Evolutionary conservation across 2,797 vertebrate species (phyloP).

Genomic region (Alcedo atthis): DNA sequence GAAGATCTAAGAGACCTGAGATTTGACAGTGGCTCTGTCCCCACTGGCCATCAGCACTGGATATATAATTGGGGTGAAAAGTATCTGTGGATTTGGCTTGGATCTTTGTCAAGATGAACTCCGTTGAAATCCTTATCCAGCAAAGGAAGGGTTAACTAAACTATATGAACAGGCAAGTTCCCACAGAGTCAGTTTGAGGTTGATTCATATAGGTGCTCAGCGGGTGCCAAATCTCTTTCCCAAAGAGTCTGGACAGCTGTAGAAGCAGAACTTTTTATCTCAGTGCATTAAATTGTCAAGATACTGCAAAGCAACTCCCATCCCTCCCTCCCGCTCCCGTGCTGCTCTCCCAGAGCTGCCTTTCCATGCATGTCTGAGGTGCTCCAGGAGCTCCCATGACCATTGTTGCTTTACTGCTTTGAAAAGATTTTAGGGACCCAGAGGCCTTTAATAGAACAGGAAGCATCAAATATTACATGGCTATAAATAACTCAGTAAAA

Average conservation of each 20-base stretch:
- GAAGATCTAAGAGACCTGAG: not conserved
- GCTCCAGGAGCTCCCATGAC: not conserved
- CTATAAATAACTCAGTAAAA: conserved; percentile 72
- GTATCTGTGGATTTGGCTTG: not conserved
- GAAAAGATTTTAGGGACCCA: conserved; percentile 51
- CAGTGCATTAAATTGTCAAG: conserved; percentile 29
- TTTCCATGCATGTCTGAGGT: conserved; percentile 1
- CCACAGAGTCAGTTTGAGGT: not conserved
- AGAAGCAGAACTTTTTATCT: conserved; percentile 23
- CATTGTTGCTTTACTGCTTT: not conserved
- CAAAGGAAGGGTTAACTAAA: not conserved
- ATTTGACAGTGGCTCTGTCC: not conserved
- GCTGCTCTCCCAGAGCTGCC: not conserved
- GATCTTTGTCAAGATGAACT: not conserved
- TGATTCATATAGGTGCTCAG: not conserved
- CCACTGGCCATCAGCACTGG: not conserved
- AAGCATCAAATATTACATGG: conserved; percentile 70
- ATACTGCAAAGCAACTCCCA: not conserved
- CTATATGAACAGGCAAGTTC: not conserved
- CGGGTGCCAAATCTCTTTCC: not conserved
- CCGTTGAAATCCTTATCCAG: fast-evolving
- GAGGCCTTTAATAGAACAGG: conserved; percentile 65
- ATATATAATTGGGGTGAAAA: not conserved
- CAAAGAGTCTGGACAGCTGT: not conserved
- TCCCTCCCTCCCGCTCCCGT: fast-evolving